phyloP scores from a whole-genome alignment of 1,140 invertebrate genomes.

The Helicoverpa armigera region DNA sequence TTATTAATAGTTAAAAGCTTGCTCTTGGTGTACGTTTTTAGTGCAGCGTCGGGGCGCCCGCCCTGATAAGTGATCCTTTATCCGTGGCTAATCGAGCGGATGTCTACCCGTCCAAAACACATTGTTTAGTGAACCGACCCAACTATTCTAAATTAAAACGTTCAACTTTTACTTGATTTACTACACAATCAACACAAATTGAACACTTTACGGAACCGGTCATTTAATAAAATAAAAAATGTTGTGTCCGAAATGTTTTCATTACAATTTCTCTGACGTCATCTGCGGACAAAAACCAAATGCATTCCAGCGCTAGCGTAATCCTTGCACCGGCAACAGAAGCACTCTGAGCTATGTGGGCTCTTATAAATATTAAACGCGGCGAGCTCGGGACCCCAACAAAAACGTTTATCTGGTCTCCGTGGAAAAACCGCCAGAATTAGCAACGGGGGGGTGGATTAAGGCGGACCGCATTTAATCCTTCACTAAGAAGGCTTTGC shows the following conservation, averaged over 20 bases:
- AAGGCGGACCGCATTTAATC: conserved; percentile 85
- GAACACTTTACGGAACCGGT: conserved; percentile 8
- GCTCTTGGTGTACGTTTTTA: conserved; percentile 56
- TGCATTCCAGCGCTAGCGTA: conserved; percentile 72
- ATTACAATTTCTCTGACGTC: conserved; percentile 63
- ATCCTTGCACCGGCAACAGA: conserved; percentile 76
- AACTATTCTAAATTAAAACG: conserved; percentile 64
- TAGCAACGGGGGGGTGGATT: conserved; percentile 83
- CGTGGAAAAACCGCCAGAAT: conserved; percentile 84
- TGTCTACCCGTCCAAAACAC: conserved; percentile 62
- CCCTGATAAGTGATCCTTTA: conserved; percentile 72
- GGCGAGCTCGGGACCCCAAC: conserved; percentile 70
- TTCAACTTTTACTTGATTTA: conserved; percentile 16
- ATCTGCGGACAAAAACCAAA: conserved; percentile 67
- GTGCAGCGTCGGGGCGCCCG: conserved; percentile 15
- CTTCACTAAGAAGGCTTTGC: conserved; percentile 86
- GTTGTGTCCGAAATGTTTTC: conserved; percentile 62
- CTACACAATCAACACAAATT: conserved; percentile 13
- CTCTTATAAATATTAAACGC: conserved; percentile 84
- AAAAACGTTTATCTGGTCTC: conserved; percentile 85
- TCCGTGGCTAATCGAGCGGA: conserved; percentile 68
- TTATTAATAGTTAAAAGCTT: conserved; percentile 70
- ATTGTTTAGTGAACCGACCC: conserved; percentile 55
- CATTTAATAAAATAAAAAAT: conserved; percentile 41
- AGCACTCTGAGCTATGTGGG: conserved; percentile 73